Base-by-base conservation (phyloP, 2,113 vertebrate genomes). In the Ornithorhynchus anatinus region DNA sequence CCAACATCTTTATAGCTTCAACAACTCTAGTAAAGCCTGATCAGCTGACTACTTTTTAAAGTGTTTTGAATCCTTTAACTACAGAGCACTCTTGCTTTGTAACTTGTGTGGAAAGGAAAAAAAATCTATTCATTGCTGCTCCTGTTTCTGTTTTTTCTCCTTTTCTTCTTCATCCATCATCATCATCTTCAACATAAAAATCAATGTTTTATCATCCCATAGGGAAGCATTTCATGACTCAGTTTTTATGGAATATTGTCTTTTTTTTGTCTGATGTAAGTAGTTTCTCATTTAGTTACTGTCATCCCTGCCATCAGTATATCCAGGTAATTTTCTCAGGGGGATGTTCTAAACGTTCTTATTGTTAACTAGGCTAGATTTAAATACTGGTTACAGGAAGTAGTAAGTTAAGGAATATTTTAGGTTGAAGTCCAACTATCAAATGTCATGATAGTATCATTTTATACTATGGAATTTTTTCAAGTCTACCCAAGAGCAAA, bases 311-410 rank as follows among this genome's bases (percentile, higher is more conserved):
- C 44, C 80, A 59, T 80, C 20, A 6, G 78, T 78, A 63, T 60
- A 12, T 62, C 12, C 53, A 79, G 71, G 14, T 82, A 8, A 12
- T 39, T 72, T 78, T 40, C 59, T 80, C 44, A 44, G 42, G 58
- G 43, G 19, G 14, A 16, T 4, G 17, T 37, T 37, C 74, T 60
- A 66, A 50, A 62, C 54, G 62, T 62, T 62, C 47, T 53, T 44
- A 29, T 56, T 70, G 64, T 52, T 72, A 69, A 58, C 77, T 71
- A 84, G 39, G 72, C 53, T 51, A 52, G 27, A 74, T 61, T 38
- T 48, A 81, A 84, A 54, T n/a, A 62, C 69, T 65, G 51, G 59
- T 64, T 40, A 31, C 2, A 7, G 61, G 80, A 59, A 74, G 70
- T 75, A 82, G 45, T 15, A 51, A 48, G 60, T n/a, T 57, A 35